Evolutionary conservation across 2,888 invertebrate genomes (phyloP).

Genomic region (Mimumesa dahlbomi): DNA sequence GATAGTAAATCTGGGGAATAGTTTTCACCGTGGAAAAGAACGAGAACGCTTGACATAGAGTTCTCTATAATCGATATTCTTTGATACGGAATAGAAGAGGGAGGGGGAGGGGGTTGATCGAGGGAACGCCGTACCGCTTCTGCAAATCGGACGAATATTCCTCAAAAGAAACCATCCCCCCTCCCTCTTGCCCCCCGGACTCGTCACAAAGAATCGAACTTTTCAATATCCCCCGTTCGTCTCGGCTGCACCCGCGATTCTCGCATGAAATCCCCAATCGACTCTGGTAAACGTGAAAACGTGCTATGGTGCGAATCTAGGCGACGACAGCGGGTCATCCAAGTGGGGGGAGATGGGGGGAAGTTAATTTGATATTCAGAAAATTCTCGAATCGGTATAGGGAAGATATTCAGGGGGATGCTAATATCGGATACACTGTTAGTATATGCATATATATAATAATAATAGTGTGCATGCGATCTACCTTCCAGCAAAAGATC

Average conservation of each 20-base stretch:
- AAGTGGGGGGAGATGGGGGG: too few species aligned
- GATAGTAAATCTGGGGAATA: too few species aligned
- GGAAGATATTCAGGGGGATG: too few species aligned
- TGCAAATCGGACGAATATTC: conserved; percentile 29
- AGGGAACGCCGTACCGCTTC: conserved; percentile 2
- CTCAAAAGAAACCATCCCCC: conserved; percentile 18
- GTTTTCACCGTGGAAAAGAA: not conserved
- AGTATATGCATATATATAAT: too few species aligned
- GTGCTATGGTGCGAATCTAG: not conserved
- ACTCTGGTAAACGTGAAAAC: not conserved
- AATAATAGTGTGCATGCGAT: too few species aligned
- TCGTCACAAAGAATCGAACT: conserved; percentile 46
- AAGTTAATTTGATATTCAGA: too few species aligned
- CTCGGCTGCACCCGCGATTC: conserved; percentile 16
- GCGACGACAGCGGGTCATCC: not conserved
- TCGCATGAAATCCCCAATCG: not conserved
- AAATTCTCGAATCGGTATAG: too few species aligned
- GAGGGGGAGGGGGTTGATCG: too few species aligned
- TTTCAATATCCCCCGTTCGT: conserved; percentile 42
- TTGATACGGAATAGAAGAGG: conserved; percentile 35
- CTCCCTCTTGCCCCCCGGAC: not conserved
- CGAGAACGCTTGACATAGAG: not conserved
- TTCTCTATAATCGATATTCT: conserved; percentile 48
- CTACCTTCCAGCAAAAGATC: too few species aligned
- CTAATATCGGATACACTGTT: too few species aligned